Evolutionary conservation across 2,888 invertebrate species (phyloP).

Genomic region (Dexiosoma caninum): DNA sequence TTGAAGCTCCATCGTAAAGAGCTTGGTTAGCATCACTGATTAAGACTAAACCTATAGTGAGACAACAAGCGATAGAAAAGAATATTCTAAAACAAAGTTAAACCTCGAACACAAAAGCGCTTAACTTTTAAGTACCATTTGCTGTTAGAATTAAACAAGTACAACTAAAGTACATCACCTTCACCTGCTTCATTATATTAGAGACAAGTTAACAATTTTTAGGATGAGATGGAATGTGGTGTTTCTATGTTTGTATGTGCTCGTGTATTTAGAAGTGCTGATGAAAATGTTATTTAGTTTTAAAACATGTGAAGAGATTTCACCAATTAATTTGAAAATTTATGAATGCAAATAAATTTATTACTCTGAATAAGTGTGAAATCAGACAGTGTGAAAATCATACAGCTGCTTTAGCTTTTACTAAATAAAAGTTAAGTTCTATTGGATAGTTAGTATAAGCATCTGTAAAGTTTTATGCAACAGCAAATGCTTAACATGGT

Average conservation of each 20-base stretch:
- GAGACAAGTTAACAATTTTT: not conserved
- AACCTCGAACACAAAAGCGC: slow-evolving; percentile 50
- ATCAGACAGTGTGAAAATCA: too few species aligned
- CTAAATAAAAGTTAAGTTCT: too few species aligned
- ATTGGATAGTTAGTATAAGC: too few species aligned
- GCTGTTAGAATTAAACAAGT: slow-evolving; percentile 56
- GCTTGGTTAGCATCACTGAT: slow-evolving; percentile 53
- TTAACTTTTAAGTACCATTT: slow-evolving; percentile 63
- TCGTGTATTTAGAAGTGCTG: not conserved
- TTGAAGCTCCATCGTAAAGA: too few species aligned
- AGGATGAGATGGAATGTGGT: not conserved
- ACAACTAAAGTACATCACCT: slow-evolving; percentile 20
- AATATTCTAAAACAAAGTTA: slow-evolving; percentile 2
- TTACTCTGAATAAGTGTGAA: too few species aligned
- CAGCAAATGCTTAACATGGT: too few species aligned
- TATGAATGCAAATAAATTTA: too few species aligned
- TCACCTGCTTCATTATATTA: not conserved
- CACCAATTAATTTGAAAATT: not conserved
- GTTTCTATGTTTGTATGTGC: not conserved
- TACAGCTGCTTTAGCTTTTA: too few species aligned
- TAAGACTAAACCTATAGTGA: too few species aligned
- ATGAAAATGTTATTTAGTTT: not conserved
- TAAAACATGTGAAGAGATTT: not conserved
- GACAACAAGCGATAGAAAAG: not conserved
- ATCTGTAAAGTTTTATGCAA: too few species aligned